A percentile compares a stretch with the other conserved stretches of the same genome.
Evolutionary conservation across 2,113 vertebrate genomes (phyloP).

Genomic region (Toxotes jaculatrix): DNA sequence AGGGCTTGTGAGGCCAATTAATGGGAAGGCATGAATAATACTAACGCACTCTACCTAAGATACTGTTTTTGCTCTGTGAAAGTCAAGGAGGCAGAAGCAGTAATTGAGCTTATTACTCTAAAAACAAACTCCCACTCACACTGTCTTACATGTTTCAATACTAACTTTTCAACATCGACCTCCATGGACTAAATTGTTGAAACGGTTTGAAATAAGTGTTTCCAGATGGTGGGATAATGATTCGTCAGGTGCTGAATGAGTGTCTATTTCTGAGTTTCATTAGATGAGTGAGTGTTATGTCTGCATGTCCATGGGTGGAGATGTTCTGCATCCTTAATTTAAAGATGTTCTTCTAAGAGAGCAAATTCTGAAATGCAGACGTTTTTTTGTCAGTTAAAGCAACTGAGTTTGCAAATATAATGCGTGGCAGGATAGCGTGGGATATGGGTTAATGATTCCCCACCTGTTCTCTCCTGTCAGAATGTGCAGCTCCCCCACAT

Average conservation of each 20-base stretch:
- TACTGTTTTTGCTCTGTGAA: neutral
- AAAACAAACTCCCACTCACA: conserved; percentile 16
- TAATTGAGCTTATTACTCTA: conserved; percentile 37
- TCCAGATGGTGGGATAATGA: conserved; percentile 32
- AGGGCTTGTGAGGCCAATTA: conserved; percentile 10
- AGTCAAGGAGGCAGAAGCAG: conserved; percentile 10
- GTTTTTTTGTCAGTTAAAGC: neutral
- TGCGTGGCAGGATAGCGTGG: conserved; percentile 17
- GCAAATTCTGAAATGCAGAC: conserved; percentile 4
- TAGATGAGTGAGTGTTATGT: neutral
- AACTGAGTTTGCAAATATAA: conserved; percentile 11
- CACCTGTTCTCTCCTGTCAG: conserved; percentile 47
- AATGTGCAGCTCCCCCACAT: conserved; percentile 15
- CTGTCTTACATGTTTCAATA: conserved; percentile 16
- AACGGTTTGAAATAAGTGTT: neutral
- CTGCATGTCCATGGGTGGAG: neutral
- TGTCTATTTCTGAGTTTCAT: conserved; percentile 24
- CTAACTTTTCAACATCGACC: conserved; percentile 14
- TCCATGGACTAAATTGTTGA: conserved; percentile 18
- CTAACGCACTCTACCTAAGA: neutral
- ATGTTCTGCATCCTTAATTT: neutral
- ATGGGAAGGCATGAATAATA: conserved; percentile 1
- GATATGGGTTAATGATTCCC: conserved; percentile 47
- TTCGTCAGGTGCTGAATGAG: conserved; percentile 13
- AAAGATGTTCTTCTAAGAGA: neutral